These are phyloP conservation scores for Sebastes iracundus DNA, from an alignment of 2,797 vertebrate genomes.

Conservation along the genomic window DNA sequence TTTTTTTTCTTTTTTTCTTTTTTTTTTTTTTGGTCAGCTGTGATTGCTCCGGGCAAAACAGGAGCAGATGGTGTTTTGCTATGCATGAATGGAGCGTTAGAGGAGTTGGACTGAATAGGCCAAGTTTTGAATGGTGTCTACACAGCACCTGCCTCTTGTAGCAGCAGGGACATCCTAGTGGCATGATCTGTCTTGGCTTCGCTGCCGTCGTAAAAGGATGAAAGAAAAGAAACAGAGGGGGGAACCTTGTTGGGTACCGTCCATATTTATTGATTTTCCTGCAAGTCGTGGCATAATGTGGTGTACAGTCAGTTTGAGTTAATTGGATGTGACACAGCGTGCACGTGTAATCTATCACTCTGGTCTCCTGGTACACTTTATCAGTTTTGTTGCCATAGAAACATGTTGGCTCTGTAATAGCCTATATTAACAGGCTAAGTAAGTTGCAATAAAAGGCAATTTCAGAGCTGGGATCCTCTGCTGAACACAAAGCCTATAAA, in stretches of 20 bases:
- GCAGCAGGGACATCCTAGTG: slow-evolving; percentile 89
- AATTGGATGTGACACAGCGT: slow-evolving; percentile 98
- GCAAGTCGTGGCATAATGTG: slow-evolving; percentile 91
- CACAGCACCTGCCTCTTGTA: slow-evolving; percentile 99
- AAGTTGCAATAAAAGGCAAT: slow-evolving; percentile 85
- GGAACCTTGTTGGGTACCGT: slow-evolving; percentile 85
- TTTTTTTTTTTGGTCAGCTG: slow-evolving; percentile 97
- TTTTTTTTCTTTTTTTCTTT: slow-evolving; percentile 82
- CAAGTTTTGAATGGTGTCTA: slow-evolving; percentile 99
- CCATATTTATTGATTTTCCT: slow-evolving; percentile 98
- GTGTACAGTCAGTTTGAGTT: slow-evolving; percentile 95
- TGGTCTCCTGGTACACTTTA: slow-evolving; percentile 88
- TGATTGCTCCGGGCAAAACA: slow-evolving; percentile 99
- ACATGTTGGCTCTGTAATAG: slow-evolving; percentile 84
- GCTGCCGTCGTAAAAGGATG: slow-evolving; percentile 67
- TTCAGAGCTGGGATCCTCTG: slow-evolving; percentile 76
- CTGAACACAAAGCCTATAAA: slow-evolving; percentile 80
- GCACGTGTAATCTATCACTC: slow-evolving; percentile 94
- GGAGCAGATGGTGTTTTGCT: slow-evolving; percentile 99
- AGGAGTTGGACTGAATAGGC: slow-evolving; percentile 99
- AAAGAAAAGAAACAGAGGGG: slow-evolving; percentile 70
- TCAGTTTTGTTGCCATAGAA: slow-evolving; percentile 89
- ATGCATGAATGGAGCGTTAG: slow-evolving; percentile 99
- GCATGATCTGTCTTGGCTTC: slow-evolving; percentile 87
- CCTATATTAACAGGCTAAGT: slow-evolving; percentile 89